These are phyloP conservation scores for Anas acuta DNA, from an alignment of 2,797 vertebrate species.

Conservation along the genomic window DNA sequence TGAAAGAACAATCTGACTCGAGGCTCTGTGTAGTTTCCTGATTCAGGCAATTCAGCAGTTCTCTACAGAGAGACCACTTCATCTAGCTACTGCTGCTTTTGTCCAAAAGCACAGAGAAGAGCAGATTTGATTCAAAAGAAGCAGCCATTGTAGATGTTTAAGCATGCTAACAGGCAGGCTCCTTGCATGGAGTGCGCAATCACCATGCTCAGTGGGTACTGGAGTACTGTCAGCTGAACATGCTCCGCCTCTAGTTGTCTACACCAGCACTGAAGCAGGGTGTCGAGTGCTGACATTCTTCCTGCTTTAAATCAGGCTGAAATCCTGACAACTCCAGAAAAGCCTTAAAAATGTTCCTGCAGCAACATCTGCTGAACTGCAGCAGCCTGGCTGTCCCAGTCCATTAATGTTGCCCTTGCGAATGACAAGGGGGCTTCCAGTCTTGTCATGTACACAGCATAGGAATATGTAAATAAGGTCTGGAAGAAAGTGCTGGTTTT, in stretches of 20 bases:
- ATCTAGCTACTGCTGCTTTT: neutral
- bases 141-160: fast-evolving
- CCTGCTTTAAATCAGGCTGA: fast-evolving
- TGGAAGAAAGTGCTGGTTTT: neutral
- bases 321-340: fast-evolving
- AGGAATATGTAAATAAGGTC: fast-evolving
- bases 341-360: fast-evolving
- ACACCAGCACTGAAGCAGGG: fast-evolving
- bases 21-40: neutral
- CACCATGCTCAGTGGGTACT: fast-evolving
- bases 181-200: fast-evolving
- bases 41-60: neutral
- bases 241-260: fast-evolving
- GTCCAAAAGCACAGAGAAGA: neutral
- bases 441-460: fast-evolving
- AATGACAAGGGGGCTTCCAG: fast-evolving
- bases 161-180: neutral
- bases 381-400: fast-evolving
- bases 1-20: neutral
- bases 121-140: neutral
- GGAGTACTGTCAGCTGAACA: neutral
- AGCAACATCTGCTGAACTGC: fast-evolving
- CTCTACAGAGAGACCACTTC: neutral
- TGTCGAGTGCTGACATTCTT: fast-evolving
- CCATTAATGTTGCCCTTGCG: fast-evolving